Evolutionary conservation across 2,888 invertebrate genomes (phyloP), one percentile per base, ranked within the genome.

Genomic region (Leucophenga montana): DNA sequence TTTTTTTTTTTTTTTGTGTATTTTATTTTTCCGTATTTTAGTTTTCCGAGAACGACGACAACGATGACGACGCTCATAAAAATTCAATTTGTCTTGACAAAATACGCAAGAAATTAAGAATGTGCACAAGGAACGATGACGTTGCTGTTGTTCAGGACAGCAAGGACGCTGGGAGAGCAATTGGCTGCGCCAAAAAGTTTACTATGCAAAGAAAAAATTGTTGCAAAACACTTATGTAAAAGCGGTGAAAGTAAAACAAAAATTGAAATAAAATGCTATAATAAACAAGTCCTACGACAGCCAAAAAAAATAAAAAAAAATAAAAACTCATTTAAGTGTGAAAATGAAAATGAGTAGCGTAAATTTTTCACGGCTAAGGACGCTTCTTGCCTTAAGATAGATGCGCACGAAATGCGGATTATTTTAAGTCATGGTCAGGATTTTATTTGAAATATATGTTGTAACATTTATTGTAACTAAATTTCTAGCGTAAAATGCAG

Each of bases 101-200:
- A 81, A 81, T 81, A 81, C 81, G 81, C 81, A 82, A 83, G 83
- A 84, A 84, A 81, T 81, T 81, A 81, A 81, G 81, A 84, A 81
- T 81, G 81, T 84, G 84, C 84, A 64, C 84, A 83, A 82, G 82
- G 39, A 3, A 82, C 80, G 39, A 39, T 39, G 39, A 39, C 39
- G 39, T 39, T 39, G 39, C 39, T 39, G 5, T 39, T 39, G 72
- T 77, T 56, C 56, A 8, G 39, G 39, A 39, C 39, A 39, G 8
- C 39, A 39, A 39, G 39, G 39, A 39, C 9, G 11, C 8, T 11
- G 9, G 8, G 39, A 39, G 11, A 5, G 39, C 39, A 39, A 11
- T 39, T 39, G 39, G 9, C 39, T 5, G 39, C 9, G 39, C 39
- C 39, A 39, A 39, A 39, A 39, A 39, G 39, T 39, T 39, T 39